Conservation (phyloP, 2,888 invertebrate species). For the Vanessa cardui region DNA sequence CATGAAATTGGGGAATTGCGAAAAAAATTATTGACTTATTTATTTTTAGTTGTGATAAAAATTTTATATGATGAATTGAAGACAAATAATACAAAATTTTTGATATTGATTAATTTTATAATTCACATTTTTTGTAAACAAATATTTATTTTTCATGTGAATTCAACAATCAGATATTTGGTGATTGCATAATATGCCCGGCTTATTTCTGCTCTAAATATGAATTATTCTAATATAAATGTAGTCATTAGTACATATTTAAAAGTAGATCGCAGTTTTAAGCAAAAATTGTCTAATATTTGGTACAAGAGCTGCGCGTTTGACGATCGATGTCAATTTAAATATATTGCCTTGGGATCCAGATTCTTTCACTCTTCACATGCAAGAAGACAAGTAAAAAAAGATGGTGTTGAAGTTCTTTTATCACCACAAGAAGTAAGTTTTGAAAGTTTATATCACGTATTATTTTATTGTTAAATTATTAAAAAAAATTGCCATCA, state of each 20-base stretch:
- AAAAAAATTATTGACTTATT: conserved; percentile 6
- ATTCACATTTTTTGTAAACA: not conserved
- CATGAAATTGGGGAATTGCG: not conserved
- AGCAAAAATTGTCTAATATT: conserved; percentile 52
- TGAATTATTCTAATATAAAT: conserved; percentile 66
- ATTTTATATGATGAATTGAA: conserved; percentile 3
- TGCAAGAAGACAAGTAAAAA: conserved; percentile 50
- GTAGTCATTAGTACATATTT: conserved; percentile 56
- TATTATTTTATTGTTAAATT: no score
- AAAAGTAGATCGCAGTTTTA: conserved; percentile 57
- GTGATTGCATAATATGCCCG: conserved; percentile 67
- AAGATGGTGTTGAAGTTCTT: conserved; percentile 60
- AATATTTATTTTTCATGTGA: not conserved
- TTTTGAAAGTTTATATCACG: conserved; percentile 27
- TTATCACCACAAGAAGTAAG: conserved; percentile 75
- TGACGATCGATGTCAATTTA: conserved; percentile 43
- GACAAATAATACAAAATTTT: not conserved
- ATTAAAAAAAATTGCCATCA: no score
- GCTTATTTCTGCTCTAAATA: conserved; percentile 51
- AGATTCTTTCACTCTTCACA: conserved; percentile 54
- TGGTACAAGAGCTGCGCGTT: conserved; percentile 48
- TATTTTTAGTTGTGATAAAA: conserved; percentile 12
- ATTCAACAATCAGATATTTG: conserved; percentile 11
- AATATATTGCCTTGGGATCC: conserved; percentile 42
- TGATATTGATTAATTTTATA: not conserved